Evolutionary conservation across 2,888 invertebrate genomes (phyloP).

Genomic region (Diplazon laetatorius): DNA sequence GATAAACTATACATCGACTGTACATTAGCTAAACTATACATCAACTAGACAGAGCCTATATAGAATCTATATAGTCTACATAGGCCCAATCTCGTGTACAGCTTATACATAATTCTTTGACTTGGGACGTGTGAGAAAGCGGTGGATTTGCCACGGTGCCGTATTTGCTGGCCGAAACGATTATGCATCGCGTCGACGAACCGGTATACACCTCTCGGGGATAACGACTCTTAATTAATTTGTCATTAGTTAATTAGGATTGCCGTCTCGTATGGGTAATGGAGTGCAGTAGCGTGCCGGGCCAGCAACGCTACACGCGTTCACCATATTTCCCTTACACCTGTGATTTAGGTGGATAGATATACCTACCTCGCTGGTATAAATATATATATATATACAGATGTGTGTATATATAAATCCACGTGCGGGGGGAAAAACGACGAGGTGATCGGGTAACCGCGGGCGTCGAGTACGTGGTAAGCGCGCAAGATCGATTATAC

Average conservation of each 20-base stretch:
- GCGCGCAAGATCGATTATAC: slow-evolving; percentile 59
- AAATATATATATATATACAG: too few relatives aligned
- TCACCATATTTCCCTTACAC: slow-evolving; percentile 58
- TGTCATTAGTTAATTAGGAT: slow-evolving; percentile 74
- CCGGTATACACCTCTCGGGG: slow-evolving; percentile 68
- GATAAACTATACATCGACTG: too few relatives aligned
- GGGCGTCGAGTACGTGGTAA: slow-evolving; percentile 48
- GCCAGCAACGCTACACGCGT: slow-evolving; percentile 45
- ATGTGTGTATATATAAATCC: slow-evolving; percentile 7
- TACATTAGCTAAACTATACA: too few relatives aligned
- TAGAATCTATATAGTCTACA: too few relatives aligned
- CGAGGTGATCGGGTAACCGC: slow-evolving; percentile 60
- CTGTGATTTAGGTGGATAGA: slow-evolving; percentile 64
- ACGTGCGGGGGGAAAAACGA: slow-evolving; percentile 27
- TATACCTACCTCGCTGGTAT: slow-evolving; percentile 49
- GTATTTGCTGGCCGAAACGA: slow-evolving; percentile 15
- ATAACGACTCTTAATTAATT: slow-evolving; percentile 74
- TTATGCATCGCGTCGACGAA: slow-evolving; percentile 62
- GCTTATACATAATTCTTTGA: too few relatives aligned
- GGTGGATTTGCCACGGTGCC: slow-evolving; percentile 7
- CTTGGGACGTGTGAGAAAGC: not conserved
- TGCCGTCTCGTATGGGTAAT: slow-evolving; percentile 66
- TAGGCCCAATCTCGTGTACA: too few relatives aligned
- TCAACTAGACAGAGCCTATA: too few relatives aligned
- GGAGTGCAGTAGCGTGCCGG: slow-evolving; percentile 67